Percentiles rank a stretch among this genome's conserved stretches.
Evolutionary conservation across 2,113 vertebrate genomes (phyloP).

Genomic region (Bufo gargarizans): DNA sequence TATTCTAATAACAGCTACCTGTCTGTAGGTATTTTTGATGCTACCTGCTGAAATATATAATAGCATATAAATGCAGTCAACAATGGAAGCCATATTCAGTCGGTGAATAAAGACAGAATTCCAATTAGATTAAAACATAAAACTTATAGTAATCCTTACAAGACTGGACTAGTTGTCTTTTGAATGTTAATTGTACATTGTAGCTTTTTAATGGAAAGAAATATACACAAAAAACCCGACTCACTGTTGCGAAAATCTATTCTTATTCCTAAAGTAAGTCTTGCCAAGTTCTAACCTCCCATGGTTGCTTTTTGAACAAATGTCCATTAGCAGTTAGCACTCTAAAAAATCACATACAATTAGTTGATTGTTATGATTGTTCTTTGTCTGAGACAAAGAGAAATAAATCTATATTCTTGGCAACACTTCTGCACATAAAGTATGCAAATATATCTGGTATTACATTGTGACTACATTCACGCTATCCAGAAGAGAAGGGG

Average conservation of each 20-base stretch:
- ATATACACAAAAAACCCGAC: background rate
- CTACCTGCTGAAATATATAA: background rate
- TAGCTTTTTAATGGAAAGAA: background rate
- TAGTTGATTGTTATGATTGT: constrained; percentile 33
- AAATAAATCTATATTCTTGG: constrained; percentile 21
- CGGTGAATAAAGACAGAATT: background rate
- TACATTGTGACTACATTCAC: constrained; percentile 16
- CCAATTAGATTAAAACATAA: background rate
- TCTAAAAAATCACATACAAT: constrained; percentile 26
- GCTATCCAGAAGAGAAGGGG: background rate
- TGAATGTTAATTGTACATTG: background rate
- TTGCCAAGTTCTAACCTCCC: constrained; percentile 39
- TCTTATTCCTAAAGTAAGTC: constrained; percentile 15
- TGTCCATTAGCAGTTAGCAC: constrained; percentile 42
- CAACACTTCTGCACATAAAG: background rate
- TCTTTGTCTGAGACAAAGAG: constrained; percentile 10
- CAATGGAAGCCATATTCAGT: background rate
- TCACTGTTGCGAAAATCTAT: constrained; percentile 20
- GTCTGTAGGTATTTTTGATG: background rate
- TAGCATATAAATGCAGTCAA: background rate
- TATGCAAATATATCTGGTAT: constrained; percentile 33
- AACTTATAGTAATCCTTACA: background rate
- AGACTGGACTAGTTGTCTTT: background rate
- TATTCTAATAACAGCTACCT: background rate
- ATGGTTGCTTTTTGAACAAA: background rate